Base-by-base conservation (phyloP, 2,888 invertebrate species). In the Pyrochroa serraticornis region DNA sequence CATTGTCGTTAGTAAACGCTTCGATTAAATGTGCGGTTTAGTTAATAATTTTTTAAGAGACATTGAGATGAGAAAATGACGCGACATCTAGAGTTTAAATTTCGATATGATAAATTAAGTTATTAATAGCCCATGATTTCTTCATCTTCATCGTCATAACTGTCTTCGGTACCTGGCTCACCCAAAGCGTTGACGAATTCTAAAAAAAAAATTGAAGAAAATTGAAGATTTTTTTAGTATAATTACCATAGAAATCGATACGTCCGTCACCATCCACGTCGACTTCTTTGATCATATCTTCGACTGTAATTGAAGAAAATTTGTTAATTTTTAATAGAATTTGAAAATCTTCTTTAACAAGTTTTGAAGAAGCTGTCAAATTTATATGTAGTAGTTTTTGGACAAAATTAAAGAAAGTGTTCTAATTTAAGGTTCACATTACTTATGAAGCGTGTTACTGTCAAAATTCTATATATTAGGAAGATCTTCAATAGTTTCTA, bases 271-370 rank as follows among this genome's bases (percentile, higher is more conserved):
- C 95, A 76, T 96, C 94, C 1, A 95, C 92, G 75, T 96, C 95
- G 6, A 95, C 95, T 81, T 95, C 95, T 75, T 94, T 93, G 74
- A 96, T 95, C 95, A 96, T 95, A 76, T 95, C 95, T 78, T 95
- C 95, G 79, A 95, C 95, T 95, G 81, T 47, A 84, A 85, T 67
- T 58, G 39, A 46, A 48, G 51, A 39, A 46, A 13, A 13, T 36
- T 46, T 13, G 8, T 30, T 32, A 3, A n/a, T n/a, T n/a, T n/a
- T n/a, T n/a, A n/a, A n/a, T n/a, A n/a, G 22, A 34, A 39, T 8
- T 30, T 14, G n/a, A 5, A 3, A 39, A 6, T 46, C 5, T 37
- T 37, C 9, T 37, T 37, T 6, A 37, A 37, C 7, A 43, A 43
- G 13, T 36, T n/a, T n/a, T n/a, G n/a, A n/a, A n/a, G n/a, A n/a